Evolutionary conservation across 2,113 vertebrate genomes (phyloP).

Genomic region (Irena cyanogastra): DNA sequence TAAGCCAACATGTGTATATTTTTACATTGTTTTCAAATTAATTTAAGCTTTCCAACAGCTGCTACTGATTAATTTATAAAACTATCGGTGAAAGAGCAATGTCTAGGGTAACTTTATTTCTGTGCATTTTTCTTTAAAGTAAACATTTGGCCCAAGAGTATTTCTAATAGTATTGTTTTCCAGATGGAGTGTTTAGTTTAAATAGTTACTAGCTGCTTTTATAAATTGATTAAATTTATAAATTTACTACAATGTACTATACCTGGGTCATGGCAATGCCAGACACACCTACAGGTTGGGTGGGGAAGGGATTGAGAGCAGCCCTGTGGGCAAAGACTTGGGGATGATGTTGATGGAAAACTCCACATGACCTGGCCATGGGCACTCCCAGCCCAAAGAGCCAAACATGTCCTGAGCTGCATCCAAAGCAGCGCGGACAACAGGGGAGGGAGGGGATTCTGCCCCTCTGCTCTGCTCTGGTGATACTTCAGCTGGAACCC

Average conservation of each 20-base stretch:
- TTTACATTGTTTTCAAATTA: neutral
- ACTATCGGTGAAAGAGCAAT: neutral
- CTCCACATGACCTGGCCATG: fast-evolving
- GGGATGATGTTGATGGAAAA: neutral
- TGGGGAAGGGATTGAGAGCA: neutral
- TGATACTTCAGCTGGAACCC: neutral
- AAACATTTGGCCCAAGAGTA: neutral
- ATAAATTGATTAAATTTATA: neutral
- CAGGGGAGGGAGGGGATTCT: neutral
- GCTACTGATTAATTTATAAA: neutral
- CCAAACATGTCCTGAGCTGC: neutral
- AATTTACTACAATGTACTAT: neutral
- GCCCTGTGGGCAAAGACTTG: neutral
- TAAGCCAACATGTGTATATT: neutral
- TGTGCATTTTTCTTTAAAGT: neutral
- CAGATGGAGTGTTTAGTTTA: neutral
- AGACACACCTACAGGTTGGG: neutral
- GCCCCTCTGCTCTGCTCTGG: neutral
- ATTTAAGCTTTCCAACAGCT: neutral
- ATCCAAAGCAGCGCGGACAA: fast-evolving
- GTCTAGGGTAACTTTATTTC: neutral
- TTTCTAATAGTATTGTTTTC: neutral
- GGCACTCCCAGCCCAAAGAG: fast-evolving
- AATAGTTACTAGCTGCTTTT: neutral
- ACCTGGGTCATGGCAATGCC: neutral